Percentiles rank a stretch among this genome's conserved stretches.
Evolutionary conservation across 2,888 invertebrate genomes (phyloP).

Genomic region (Erynnis tages): DNA sequence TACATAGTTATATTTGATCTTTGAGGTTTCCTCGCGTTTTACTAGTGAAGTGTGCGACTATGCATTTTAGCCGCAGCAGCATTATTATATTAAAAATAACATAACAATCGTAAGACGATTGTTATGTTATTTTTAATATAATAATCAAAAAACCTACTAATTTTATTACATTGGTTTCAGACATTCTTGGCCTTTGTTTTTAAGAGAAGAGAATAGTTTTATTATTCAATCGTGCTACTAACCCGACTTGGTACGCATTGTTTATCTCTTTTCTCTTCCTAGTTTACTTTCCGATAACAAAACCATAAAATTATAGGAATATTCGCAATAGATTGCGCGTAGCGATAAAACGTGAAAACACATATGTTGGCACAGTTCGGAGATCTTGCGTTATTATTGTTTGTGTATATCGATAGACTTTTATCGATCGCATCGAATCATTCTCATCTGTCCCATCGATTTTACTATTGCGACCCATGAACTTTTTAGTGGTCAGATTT

Average conservation of each 20-base stretch:
- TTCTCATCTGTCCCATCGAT: too few relatives aligned
- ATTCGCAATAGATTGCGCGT: constrained; percentile 9
- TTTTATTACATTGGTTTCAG: background rate
- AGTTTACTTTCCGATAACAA: constrained; percentile 1
- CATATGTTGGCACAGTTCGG: constrained; percentile 13
- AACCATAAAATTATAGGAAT: background rate
- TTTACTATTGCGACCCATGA: too few relatives aligned
- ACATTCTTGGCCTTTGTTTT: constrained; percentile 5
- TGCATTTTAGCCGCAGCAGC: too few relatives aligned
- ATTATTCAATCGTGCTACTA: constrained; percentile 6
- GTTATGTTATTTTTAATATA: background rate
- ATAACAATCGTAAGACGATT: background rate
- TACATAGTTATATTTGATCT: background rate
- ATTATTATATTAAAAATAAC: too few relatives aligned
- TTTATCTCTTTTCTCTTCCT: background rate
- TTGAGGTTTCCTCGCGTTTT: background rate
- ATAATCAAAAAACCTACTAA: background rate
- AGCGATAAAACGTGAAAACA: constrained; percentile 6
- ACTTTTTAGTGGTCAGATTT: too few relatives aligned
- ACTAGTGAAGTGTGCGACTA: background rate
- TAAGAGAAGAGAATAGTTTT: constrained; percentile 3
- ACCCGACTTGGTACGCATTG: background rate
- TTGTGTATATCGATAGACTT: constrained; percentile 3
- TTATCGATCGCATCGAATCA: constrained; percentile 14
- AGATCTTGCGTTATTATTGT: constrained; percentile 6